These are phyloP conservation scores for Psittacula cyanocephala DNA, from an alignment of 2,113 vertebrate species.

Conservation along the genomic window DNA sequence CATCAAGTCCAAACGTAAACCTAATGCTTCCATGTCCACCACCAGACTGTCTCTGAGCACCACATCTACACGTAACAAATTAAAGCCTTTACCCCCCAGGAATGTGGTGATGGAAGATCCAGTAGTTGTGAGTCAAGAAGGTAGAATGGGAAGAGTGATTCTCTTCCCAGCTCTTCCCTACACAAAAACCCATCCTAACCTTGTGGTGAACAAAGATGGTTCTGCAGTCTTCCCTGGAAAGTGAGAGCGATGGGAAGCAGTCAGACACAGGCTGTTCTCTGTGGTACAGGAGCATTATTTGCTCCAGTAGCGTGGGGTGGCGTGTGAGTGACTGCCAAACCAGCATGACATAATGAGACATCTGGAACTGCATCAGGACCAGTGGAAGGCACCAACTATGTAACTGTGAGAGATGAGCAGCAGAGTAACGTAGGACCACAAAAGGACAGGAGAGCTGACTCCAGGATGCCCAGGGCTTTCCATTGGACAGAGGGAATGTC, in stretches of 20 bases:
- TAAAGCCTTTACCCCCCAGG: not conserved
- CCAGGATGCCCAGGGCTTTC: fast-evolving
- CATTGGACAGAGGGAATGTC: not conserved
- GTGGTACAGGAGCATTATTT: not conserved
- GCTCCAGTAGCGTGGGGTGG: not conserved
- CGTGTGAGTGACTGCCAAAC: not conserved
- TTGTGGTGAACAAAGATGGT: not conserved
- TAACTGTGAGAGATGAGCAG: not conserved
- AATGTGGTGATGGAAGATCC: not conserved
- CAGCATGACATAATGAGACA: not conserved
- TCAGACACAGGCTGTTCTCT: not conserved
- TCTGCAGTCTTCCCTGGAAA: not conserved
- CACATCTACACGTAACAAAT: not conserved
- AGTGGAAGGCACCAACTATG: not conserved
- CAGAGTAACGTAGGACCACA: not conserved
- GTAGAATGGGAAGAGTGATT: not conserved
- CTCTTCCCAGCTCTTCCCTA: not conserved
- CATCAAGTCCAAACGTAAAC: not conserved
- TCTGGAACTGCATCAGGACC: not conserved
- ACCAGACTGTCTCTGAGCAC: not conserved
- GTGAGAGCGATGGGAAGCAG: fast-evolving
- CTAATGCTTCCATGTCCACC: not conserved
- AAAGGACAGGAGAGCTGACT: not conserved
- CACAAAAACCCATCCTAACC: not conserved
- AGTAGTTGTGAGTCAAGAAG: not conserved